A percentile compares a stretch with the other conserved stretches of the same genome.
phyloP scores from a whole-genome alignment of 2,888 invertebrate genomes.

The Papilio demoleus region DNA sequence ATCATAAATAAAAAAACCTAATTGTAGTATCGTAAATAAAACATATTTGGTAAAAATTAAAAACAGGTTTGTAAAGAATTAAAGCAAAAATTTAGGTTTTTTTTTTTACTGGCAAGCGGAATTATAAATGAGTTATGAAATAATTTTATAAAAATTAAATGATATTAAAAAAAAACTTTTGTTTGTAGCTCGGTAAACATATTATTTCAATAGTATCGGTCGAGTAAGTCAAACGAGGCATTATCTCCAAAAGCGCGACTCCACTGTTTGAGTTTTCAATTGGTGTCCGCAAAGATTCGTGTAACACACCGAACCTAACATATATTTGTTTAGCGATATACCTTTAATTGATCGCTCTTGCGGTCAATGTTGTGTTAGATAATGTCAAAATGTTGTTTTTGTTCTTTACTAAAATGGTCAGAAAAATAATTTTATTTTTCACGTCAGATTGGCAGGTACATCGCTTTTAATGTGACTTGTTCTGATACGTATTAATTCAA shows the following conservation, averaged over 20 bases:
- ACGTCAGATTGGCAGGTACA: not conserved
- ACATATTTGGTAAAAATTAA: too few species aligned
- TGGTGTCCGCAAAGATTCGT: conserved; percentile 62
- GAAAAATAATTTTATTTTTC: conserved; percentile 12
- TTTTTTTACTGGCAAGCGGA: too few species aligned
- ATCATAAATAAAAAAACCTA: not conserved
- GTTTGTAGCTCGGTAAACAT: conserved; percentile 37
- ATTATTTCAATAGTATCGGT: conserved; percentile 32
- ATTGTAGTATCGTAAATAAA: too few species aligned
- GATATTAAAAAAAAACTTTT: conserved; percentile 18
- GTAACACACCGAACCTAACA: conserved; percentile 61
- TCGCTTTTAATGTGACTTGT: not conserved
- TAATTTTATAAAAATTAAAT: too few species aligned
- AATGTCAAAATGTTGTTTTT: conserved; percentile 18
- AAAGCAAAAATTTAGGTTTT: too few species aligned
- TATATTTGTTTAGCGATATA: conserved; percentile 76
- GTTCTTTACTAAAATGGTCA: conserved; percentile 23
- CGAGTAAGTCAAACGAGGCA: conserved; percentile 55
- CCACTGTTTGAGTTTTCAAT: conserved; percentile 70
- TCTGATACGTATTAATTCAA: too few species aligned
- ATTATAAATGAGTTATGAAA: not conserved
- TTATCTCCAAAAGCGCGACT: conserved; percentile 64
- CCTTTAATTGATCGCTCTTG: conserved; percentile 68
- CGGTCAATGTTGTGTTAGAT: conserved; percentile 54
- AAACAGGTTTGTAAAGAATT: too few species aligned